Percentiles rank a stretch among this genome's conserved stretches.
Conservation (phyloP, 2,113 vertebrate species). For the Cercopithecus mona region DNA sequence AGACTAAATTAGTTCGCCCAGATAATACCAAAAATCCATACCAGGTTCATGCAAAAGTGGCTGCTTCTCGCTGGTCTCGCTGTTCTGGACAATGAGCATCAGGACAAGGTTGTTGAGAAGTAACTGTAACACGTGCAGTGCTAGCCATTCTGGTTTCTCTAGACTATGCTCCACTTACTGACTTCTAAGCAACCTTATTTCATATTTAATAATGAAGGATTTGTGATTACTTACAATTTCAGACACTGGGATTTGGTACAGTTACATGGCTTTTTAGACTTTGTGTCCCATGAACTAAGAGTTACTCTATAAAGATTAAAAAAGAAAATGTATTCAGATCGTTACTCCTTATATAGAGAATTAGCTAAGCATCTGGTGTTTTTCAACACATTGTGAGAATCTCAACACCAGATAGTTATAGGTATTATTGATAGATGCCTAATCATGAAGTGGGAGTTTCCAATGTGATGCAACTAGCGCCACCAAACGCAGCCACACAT, state of each 20-base stretch:
- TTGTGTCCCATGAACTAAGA: slow-evolving; percentile 76
- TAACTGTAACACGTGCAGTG: background rate
- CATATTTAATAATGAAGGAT: slow-evolving; percentile 55
- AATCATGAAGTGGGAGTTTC: no score
- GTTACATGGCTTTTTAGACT: slow-evolving; percentile 86
- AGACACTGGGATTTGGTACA: slow-evolving; percentile 87
- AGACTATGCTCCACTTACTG: background rate
- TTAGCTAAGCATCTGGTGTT: slow-evolving; percentile 42
- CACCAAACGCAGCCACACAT: background rate
- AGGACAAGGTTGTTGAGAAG: background rate
- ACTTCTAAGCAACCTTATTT: slow-evolving; percentile 53
- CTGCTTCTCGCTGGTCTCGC: background rate
- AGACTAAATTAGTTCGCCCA: background rate
- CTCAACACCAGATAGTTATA: background rate
- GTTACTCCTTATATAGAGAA: slow-evolving; percentile 20
- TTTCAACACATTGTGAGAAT: background rate
- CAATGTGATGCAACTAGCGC: rapidly evolving
- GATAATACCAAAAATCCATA: background rate
- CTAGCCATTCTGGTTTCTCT: background rate
- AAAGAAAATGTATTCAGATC: slow-evolving; percentile 63
- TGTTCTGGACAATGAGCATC: rapidly evolving
- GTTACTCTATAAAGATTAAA: slow-evolving; percentile 71
- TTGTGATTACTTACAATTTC: slow-evolving; percentile 84
- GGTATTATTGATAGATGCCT: background rate
- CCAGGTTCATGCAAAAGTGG: background rate